These are phyloP conservation scores for Amniataba percoides DNA, from an alignment of 2,797 vertebrate species.

Conservation along the genomic window DNA sequence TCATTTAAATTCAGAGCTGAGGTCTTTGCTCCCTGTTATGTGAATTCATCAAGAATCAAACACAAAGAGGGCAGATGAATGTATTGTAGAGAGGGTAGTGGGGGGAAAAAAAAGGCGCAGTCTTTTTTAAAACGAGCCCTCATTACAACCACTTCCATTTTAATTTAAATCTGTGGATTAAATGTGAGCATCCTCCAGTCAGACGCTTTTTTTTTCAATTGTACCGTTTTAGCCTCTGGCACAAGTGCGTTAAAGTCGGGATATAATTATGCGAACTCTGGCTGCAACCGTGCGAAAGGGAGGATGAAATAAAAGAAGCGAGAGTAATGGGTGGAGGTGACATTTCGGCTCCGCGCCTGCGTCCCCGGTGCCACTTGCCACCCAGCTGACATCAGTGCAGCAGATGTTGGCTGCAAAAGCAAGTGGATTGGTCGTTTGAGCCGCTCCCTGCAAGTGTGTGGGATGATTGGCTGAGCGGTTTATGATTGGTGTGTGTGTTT, in stretches of 20 bases:
- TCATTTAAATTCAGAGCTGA: constrained; percentile 40
- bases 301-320: constrained; percentile 24
- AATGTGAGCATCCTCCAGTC: neutral
- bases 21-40: neutral
- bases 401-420: constrained; percentile 27
- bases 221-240: neutral
- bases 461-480: constrained; percentile 5
- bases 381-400: neutral
- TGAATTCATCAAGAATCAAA: neutral
- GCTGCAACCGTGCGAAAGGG: constrained; percentile 31
- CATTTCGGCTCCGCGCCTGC: constrained; percentile 20
- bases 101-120: too few relatives aligned
- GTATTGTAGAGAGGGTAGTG: neutral
- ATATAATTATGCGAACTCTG: constrained; percentile 22
- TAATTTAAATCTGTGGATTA: neutral
- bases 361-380: neutral
- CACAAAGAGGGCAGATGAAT: neutral
- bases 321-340: neutral
- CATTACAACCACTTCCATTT: neutral
- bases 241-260: neutral
- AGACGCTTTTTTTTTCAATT: neutral
- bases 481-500: neutral
- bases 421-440: constrained; percentile 13
- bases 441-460: neutral
- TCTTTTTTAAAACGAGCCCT: neutral